phyloP scores from a whole-genome alignment of 2,113 vertebrate genomes.

The Muscicapa adusta region DNA sequence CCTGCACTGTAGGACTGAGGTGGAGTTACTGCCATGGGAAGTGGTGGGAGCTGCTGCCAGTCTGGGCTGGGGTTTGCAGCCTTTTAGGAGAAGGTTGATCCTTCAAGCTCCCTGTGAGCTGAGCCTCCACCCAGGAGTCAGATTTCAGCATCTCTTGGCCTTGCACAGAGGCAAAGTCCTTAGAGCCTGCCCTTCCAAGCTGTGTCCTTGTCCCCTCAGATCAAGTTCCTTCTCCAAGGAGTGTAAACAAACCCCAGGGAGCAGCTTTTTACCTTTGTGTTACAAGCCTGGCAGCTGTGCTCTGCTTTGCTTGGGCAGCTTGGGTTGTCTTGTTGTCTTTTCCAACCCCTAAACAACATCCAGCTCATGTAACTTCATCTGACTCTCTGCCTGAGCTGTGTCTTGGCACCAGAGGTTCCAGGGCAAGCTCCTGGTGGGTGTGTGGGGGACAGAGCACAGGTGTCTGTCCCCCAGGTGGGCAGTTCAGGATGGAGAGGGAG shows the following conservation, averaged over 20 bases:
- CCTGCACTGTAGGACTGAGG: not conserved
- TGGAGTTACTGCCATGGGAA: not conserved
- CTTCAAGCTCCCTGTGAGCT: rapidly evolving
- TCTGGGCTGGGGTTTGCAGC: not conserved
- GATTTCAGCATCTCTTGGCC: not conserved
- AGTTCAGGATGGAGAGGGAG: not conserved
- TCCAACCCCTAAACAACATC: not conserved
- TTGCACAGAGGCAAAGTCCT: not conserved
- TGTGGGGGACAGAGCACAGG: not conserved
- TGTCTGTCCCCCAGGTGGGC: not conserved
- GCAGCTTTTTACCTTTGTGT: not conserved
- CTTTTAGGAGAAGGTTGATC: not conserved
- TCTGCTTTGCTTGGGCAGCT: not conserved
- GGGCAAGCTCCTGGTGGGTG: not conserved
- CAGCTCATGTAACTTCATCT: not conserved
- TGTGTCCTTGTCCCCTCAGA: not conserved
- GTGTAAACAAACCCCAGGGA: not conserved
- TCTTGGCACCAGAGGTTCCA: not conserved
- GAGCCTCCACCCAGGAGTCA: not conserved
- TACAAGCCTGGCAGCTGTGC: not conserved
- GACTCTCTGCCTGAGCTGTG: not conserved
- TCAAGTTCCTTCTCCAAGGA: not conserved
- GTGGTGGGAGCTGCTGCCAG: rapidly evolving
- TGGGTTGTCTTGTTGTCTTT: not conserved
- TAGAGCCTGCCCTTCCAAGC: not conserved